Percentiles rank a stretch among this genome's conserved stretches.
phyloP scores from a whole-genome alignment of 2,797 vertebrate species.

The Scarus forsteni region DNA sequence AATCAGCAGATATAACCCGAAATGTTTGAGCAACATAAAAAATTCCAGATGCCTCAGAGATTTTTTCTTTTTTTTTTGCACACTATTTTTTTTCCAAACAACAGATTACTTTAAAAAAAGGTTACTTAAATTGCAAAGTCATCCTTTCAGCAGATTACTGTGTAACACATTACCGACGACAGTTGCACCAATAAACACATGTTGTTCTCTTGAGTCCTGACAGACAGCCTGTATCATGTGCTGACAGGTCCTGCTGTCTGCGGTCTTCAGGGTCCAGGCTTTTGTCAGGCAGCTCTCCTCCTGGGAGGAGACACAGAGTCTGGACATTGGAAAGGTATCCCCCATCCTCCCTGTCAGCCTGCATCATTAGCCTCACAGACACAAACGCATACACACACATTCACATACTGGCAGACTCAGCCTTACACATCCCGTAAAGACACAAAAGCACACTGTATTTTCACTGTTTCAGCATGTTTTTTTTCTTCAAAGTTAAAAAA shows the following conservation, averaged over 20 bases:
- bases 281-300: constrained; percentile 59
- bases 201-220: constrained; percentile 6
- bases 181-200: neutral
- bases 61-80: too few relatives aligned
- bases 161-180: too few relatives aligned
- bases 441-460: constrained; percentile 2
- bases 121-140: too few relatives aligned
- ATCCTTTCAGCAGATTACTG: too few relatives aligned
- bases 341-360: constrained; percentile 47
- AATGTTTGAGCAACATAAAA: too few relatives aligned
- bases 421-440: too few relatives aligned
- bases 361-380: constrained; percentile 55
- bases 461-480: too few relatives aligned
- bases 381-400: constrained; percentile 11
- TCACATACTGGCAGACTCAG: constrained; percentile 3
- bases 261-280: constrained; percentile 46
- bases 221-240: constrained; percentile 27
- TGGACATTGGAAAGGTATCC: constrained; percentile 52
- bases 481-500: too few relatives aligned
- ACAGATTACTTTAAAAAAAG: too few relatives aligned
- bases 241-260: constrained; percentile 47
- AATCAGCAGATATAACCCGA: too few relatives aligned
- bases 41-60: too few relatives aligned
- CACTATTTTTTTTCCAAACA: too few relatives aligned
- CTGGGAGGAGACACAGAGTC: constrained; percentile 45